phyloP scores from a whole-genome alignment of 2,888 invertebrate species.

The Rhagium mordax region DNA sequence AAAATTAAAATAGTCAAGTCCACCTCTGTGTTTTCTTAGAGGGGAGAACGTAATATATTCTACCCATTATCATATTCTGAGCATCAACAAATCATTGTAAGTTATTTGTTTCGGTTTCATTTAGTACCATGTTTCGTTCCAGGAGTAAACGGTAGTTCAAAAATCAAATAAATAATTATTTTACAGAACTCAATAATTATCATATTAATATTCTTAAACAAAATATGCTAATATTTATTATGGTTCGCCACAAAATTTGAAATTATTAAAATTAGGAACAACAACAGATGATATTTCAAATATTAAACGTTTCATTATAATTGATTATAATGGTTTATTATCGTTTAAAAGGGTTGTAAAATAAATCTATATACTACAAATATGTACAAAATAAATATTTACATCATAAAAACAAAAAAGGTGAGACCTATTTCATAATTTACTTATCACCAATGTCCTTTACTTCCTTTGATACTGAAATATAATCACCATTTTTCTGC shows the following conservation, averaged over 20 bases:
- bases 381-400: slow-evolving; percentile 6
- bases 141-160: not conserved
- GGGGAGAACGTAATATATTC: slow-evolving; percentile 14
- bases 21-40: slow-evolving; percentile 3
- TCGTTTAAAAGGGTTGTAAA: not conserved
- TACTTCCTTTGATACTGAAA: not conserved
- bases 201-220: no score
- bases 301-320: not conserved
- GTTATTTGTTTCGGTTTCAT: slow-evolving; percentile 15
- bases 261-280: no score
- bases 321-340: no score
- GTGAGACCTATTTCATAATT: not conserved
- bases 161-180: not conserved
- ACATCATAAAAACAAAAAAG: not conserved
- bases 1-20: no score
- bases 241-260: no score
- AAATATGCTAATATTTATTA: no score
- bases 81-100: slow-evolving; percentile 10
- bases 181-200: no score
- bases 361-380: not conserved
- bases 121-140: not conserved
- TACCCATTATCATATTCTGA: slow-evolving; percentile 26
- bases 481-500: not conserved
- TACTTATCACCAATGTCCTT: not conserved
- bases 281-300: no score